Base-by-base conservation (phyloP, 53 echinoderm and acorn worm genomes). In the Apostichopus leukothele region DNA sequence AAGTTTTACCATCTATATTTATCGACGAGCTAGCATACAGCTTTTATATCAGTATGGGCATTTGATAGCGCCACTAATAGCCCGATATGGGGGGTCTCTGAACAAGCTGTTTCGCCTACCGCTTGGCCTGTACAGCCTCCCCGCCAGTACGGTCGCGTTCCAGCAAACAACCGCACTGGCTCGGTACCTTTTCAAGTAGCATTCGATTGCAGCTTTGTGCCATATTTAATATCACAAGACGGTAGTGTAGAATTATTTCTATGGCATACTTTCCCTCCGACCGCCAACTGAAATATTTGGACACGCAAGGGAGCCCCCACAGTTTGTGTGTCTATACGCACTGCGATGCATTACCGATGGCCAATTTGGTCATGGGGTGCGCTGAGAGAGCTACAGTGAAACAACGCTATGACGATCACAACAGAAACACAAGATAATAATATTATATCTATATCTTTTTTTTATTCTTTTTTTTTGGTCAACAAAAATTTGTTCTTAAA, bases 231-330 rank as follows among this genome's bases (percentile, higher is more conserved):
- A 81, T 59, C 81, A 54, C 19, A 81, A 81, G 81, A 11, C 59
- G 81, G 59, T 51, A 26, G 59, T 81, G 55, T 25, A 9, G 60
- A 53, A 81, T 54, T 18, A 50, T 71, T 81, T 16, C 19, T 25
- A 81, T 59, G 11, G 20, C 81, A 81, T 81, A 81, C 81, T 59
- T 81, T 59, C 59, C 55, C 81, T 81, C 7, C 55, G 81, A 81
- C 81, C 57, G 81, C 81, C 81, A 81, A 23, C 81, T 59, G 55
- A 81, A 81, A 59, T 81, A 54, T 81, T 81, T 81, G 81, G 81
- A 81, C 81, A 81, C 55, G 55, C 81, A 81, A 81, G 59, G 21
- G 81, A 81, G 81, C 81, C 81, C 81, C 81, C 81, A 81, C 23
- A 54, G 81, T 55, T 81, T 52, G 54, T 81, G 81, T 81, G 81